Evolutionary conservation across 2,888 invertebrate genomes (phyloP), one percentile per base, ranked within the genome.

Genomic region (Ditula angustiorana): DNA sequence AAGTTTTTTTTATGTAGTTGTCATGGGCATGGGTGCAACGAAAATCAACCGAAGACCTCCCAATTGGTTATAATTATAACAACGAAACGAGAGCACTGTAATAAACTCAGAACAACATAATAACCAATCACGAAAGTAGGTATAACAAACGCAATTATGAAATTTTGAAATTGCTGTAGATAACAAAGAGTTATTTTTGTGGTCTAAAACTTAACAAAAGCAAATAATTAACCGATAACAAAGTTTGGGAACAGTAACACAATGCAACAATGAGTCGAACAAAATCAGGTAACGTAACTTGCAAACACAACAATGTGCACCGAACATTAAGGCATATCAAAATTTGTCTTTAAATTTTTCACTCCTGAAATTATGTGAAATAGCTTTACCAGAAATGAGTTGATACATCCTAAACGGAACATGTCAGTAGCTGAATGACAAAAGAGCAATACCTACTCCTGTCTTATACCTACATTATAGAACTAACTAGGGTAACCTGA

Each of bases 321-420:
- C 91, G 90, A 86, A 80, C 88, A 92, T 92, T 92, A 91, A 92
- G 92, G 89, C 88, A 77, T 81, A 21, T 53, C 52, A 49, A 49
- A 62, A 30, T 61, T 52, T 28, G 46, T 44, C 21, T 73, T 72
- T 61, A 59, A 74, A 73, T 30, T 41, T 24, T 23, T 11, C 10
- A 13, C n/a, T n/a, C n/a, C n/a, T n/a, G 16, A 37, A 5, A 1
- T 5, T 5, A 13, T 37, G 13, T 3, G 5, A 16, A 35, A 13
- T 53, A 49, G 60, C 50, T 52, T 23, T 56, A 11, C 23, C 30
- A 52, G 50, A 61, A 41, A 49, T 47, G n/a, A 33, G n/a, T 33
- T n/a, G n/a, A n/a, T 2, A 33, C n/a, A n/a, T 33, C 3, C 4
- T 16, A 13, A 7, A 13, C 13, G 5, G 13, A 37, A 5, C 35